phyloP scores from a whole-genome alignment of 2,797 vertebrate genomes.

The Phylloscopus collybita region DNA sequence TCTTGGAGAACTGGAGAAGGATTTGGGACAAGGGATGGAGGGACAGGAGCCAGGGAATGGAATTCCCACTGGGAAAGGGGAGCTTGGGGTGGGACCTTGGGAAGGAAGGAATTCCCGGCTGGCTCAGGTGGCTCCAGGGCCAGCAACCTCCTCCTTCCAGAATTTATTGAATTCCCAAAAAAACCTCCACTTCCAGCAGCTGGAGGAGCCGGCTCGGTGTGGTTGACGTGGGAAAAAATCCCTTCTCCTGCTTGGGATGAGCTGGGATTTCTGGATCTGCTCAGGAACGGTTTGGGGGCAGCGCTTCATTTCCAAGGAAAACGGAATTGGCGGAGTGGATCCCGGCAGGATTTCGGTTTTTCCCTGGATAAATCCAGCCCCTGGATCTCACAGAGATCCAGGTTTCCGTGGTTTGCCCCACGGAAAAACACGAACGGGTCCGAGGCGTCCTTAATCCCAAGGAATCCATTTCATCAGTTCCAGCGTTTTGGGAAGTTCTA shows the following conservation, averaged over 20 bases:
- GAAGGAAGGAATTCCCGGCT: neutral
- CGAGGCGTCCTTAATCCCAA: neutral
- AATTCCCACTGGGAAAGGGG: neutral
- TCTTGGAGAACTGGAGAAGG: too few species aligned
- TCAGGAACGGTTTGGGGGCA: neutral
- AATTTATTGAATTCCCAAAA: neutral
- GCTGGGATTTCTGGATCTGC: neutral
- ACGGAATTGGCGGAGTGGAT: neutral
- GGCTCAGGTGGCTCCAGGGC: neutral
- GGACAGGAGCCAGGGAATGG: neutral
- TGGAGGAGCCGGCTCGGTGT: accelerated
- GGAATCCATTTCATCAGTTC: neutral
- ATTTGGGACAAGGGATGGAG: too few species aligned
- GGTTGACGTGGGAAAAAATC: neutral
- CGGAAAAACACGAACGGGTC: neutral
- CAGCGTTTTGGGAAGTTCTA: neutral
- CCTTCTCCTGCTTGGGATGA: neutral
- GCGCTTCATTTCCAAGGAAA: neutral
- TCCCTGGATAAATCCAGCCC: neutral
- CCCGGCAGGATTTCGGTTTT: neutral
- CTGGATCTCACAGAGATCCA: neutral
- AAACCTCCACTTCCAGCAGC: neutral
- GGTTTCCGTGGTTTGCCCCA: neutral
- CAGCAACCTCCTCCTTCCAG: neutral
- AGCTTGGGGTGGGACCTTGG: neutral